Evolutionary conservation across 2,113 vertebrate genomes (phyloP).

Genomic region (Trematomus loennbergii): DNA sequence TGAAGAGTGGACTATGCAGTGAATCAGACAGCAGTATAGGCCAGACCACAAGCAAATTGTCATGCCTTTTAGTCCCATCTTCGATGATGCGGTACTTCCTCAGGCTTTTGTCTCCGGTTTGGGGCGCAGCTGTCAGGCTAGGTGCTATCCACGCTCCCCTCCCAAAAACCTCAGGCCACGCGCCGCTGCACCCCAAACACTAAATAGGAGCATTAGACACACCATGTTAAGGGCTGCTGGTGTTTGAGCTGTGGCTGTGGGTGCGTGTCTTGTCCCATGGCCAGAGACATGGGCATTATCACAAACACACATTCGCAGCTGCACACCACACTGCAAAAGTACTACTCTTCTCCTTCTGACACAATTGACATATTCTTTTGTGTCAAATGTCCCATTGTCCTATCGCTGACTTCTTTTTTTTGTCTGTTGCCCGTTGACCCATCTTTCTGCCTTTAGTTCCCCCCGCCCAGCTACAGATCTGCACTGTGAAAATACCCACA

Average conservation of each 20-base stretch:
- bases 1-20: constrained; percentile 39
- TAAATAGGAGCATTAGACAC: constrained; percentile 89
- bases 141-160: constrained; percentile 82
- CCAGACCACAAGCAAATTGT: constrained; percentile 73
- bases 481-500: constrained; percentile 79
- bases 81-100: constrained; percentile 85
- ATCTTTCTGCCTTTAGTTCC: constrained; percentile 41
- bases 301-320: constrained; percentile 62
- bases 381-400: constrained; percentile 61
- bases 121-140: constrained; percentile 86
- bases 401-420: constrained; percentile 49
- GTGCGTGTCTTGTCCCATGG: constrained; percentile 78
- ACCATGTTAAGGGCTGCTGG: constrained; percentile 85
- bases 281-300: constrained; percentile 68
- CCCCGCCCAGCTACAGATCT: constrained; percentile 56
- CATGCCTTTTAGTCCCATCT: constrained; percentile 78
- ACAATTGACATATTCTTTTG: constrained; percentile 71
- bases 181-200: constrained; percentile 83
- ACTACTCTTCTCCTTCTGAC: constrained; percentile 56
- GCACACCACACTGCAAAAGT: constrained; percentile 67
- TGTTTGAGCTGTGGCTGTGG: constrained; percentile 80
- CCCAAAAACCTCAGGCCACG: constrained; percentile 81
- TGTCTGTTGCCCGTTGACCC: constrained; percentile 56
- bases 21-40: constrained; percentile 56
- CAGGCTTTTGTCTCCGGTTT: constrained; percentile 83